Base-by-base conservation (phyloP, 2,888 invertebrate species). In the Nomada ferruginata region DNA sequence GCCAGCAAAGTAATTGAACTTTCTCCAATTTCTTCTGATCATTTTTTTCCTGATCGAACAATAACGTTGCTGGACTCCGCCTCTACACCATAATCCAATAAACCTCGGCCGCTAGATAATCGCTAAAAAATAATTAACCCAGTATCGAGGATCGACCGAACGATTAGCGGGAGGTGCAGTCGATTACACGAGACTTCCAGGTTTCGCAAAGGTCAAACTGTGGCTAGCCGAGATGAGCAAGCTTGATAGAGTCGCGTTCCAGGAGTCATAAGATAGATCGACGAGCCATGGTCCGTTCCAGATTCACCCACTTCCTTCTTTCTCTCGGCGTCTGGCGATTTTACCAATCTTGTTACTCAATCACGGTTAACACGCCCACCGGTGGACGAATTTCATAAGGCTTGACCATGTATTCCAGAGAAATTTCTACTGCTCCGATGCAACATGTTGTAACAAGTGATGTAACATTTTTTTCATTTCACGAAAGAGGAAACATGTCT, bases 301-400 rank as follows among this genome's bases (percentile, higher is more conserved):
- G 83, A 89, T 88, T 89, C 84, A 69, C 68, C 70, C 26, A 53
- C 77, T 84, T 86, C 76, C 82, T 86, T 84, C 77, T 82, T 82
- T 84, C 82, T 79, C 82, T 57, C 44, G 52, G 3, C 13, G 36
- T 20, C 26, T 2, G n/a, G 26, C 5, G 50, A 65, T 66, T 66
- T 53, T 36, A 26, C 18, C 2, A 23, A n/a, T 50, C 50, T 50
- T 18, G 15, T 53, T 66, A 36, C 53, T 15, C 15, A 47, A 47
- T 47, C 47, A 10, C 47, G 11, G 47, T 13, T 15, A 47, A 10
- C 47, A 15, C 15, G 47, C 47, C 47, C 47, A 15, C 47, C 15
- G 47, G 13, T 47, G 15, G 47, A 13, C 47, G 47, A 47, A 47
- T 47, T 47, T 47, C 47, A 15, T 15, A 15, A 47, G 47, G 15